Base-by-base conservation (phyloP, 1,140 invertebrate species). In the Ips typographus region DNA sequence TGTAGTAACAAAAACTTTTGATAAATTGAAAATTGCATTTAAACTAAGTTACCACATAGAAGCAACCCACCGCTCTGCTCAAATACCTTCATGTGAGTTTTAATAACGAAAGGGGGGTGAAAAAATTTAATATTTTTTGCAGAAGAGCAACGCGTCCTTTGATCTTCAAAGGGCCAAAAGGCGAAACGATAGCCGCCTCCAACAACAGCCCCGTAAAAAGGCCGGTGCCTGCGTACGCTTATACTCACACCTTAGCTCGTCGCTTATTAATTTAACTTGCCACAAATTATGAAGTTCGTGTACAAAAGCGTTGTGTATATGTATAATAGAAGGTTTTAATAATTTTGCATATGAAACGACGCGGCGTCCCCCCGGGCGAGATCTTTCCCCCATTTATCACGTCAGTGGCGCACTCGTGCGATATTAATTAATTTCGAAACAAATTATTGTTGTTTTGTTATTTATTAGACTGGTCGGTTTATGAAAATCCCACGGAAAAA, bases 401-500 rank as follows among this genome's bases (percentile, higher is more conserved):
- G 70, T 71, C 69, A 70, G 71, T 72, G 52, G 67, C 51, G 62
- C 62, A 65, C 71, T 53, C 53, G 53, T 56, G 39, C 71, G 63
- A 70, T 72, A 73, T 73, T 75, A 75, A 75, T 75, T 75, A 75
- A 75, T 75, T 73, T 75, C 67, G 65, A 55, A 72, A 72, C 74
- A 75, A 75, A 75, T 73, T 72, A 71, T 71, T 44, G 59, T 68
- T 68, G 66, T 69, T 68, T 58, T 22, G 22, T 22, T 22, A 22
- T 22, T 22, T 22, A 22, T 22, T 22, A 22, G 22, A 37, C 59
- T 47, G 7, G 8, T 22, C 22, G 22, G 22, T 22, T 22, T 22
- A 22, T 22, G 22, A 22, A 22, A 22, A 22, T 22, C 22, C 22
- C 22, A 22, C 22, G 22, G 22, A 22, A 22, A 22, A 22, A 22